phyloP scores from a whole-genome alignment of 1,140 invertebrate species.

The Bombus soroeensis region DNA sequence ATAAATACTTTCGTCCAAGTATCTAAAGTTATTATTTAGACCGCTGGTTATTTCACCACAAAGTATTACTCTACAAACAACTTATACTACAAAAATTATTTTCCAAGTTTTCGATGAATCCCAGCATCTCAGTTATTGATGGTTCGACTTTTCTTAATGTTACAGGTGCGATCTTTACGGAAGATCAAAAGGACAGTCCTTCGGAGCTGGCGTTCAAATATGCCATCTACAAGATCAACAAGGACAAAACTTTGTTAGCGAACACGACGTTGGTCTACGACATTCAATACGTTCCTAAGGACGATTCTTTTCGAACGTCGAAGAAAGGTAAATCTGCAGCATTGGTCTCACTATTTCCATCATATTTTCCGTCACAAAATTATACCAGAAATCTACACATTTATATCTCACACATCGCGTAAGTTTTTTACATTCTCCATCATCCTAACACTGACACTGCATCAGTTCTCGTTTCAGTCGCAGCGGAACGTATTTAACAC shows the following conservation, averaged over 20 bases:
- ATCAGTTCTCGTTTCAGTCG: not conserved
- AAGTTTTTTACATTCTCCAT: not conserved
- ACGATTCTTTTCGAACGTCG: conserved; percentile 94
- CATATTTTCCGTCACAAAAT: not conserved
- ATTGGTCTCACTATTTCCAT: not conserved
- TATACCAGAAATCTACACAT: not conserved
- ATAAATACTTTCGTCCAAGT: too few species aligned
- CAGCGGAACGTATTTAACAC: conserved; percentile 29
- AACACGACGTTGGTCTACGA: conserved; percentile 95
- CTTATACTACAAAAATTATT: not conserved
- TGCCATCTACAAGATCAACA: conserved; percentile 95
- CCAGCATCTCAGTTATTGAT: not conserved
- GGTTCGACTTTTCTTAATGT: conserved; percentile 70
- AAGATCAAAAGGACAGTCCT: conserved; percentile 92
- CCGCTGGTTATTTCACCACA: too few species aligned
- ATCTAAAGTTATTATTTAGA: too few species aligned
- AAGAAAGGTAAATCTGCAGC: conserved; percentile 89
- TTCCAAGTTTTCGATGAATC: not conserved
- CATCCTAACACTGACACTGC: not conserved
- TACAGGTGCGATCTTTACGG: conserved; percentile 95
- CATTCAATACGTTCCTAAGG: conserved; percentile 93
- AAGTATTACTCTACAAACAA: too few species aligned
- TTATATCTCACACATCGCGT: not conserved
- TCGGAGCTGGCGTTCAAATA: conserved; percentile 96
- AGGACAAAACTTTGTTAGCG: conserved; percentile 90